Evolutionary conservation across 53 echinoderm and acorn worm species (phyloP).

Genomic region (Echinarachnius parma): DNA sequence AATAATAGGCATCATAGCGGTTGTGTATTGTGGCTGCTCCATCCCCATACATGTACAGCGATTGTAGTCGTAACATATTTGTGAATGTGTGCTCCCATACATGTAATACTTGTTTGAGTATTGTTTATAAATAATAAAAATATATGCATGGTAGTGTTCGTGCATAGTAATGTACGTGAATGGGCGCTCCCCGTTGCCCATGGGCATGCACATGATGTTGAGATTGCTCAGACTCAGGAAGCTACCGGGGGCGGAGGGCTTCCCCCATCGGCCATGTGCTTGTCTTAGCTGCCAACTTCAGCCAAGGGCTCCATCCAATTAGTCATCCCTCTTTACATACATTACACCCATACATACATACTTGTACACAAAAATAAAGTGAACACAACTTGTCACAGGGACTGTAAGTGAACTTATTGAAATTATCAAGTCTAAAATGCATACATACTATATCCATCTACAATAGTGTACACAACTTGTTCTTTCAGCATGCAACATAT

Average conservation of each 20-base stretch:
- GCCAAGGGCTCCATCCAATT: slow-evolving; percentile 32
- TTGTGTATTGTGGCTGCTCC: too few species aligned
- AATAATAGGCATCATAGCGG: too few species aligned
- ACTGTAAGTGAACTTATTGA: too few species aligned
- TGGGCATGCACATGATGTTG: slow-evolving; percentile 16
- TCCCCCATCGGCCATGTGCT: slow-evolving; percentile 17
- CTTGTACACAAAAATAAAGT: too few species aligned
- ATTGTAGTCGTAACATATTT: too few species aligned
- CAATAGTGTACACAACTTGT: too few species aligned
- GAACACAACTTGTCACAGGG: too few species aligned
- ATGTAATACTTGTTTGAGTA: neutral
- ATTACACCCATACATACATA: too few species aligned
- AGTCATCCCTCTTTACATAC: slow-evolving; percentile 11
- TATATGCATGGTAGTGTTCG: neutral
- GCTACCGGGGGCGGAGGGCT: slow-evolving; percentile 15
- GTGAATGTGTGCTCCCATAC: neutral
- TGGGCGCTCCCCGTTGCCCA: too few species aligned
- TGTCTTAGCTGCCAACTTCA: neutral
- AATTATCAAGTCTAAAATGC: too few species aligned
- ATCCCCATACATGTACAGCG: neutral
- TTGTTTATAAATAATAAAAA: neutral
- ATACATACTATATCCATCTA: too few species aligned
- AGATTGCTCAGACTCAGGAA: slow-evolving; percentile 4
- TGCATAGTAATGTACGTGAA: neutral
- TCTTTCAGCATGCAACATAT: too few species aligned